Evolutionary conservation across 2,113 vertebrate genomes (phyloP), one percentile per base, ranked within the genome.

Genomic region (Emydura subglobosa): DNA sequence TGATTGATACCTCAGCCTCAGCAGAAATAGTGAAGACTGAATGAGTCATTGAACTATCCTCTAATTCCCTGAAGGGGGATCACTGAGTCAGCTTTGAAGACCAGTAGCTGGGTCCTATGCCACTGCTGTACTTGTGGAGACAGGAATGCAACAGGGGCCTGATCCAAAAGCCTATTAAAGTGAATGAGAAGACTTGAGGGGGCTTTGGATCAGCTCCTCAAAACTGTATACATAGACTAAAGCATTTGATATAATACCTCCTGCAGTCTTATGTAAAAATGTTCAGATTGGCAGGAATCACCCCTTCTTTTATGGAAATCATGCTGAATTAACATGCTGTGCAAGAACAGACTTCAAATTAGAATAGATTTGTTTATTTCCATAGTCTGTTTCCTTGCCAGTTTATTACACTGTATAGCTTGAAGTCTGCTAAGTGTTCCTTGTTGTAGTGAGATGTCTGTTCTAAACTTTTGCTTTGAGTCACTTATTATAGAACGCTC

Each of bases 351-450:
- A 53, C 13, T 61, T 78, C 83, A 6, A 19, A 39, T 9, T 83
- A 29, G 81, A 83, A 79, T 47, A 47, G 68, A 42, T 80, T 87
- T 65, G 39, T 89, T 53, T 61, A 87, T 27, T 42, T 49, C 31
- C n/a, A 85, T 47, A 27, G 57, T 54, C 53, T 86, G 90, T 81
- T 89, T 87, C 72, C 47, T 90, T 95, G 86, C n/a, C 92, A 81
- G 5, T 47, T 91, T 61, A 79, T n/a, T 34, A 8, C 47, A n/a
- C 47, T 11, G 3, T 47, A n/a, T 11, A 83, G 54, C 47, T 59
- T 83, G 59, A 92, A 91, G 53, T 93, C 57, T 94, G 24, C 47
- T 85, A 78, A 78, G 29, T 10, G 92, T 88, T 42, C 65, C 65
- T n/a, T n/a, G 65, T 68, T n/a, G 17, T n/a, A n/a, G 34, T 68